phyloP scores from a whole-genome alignment of 2,888 invertebrate species.

The Hedya salicella region DNA sequence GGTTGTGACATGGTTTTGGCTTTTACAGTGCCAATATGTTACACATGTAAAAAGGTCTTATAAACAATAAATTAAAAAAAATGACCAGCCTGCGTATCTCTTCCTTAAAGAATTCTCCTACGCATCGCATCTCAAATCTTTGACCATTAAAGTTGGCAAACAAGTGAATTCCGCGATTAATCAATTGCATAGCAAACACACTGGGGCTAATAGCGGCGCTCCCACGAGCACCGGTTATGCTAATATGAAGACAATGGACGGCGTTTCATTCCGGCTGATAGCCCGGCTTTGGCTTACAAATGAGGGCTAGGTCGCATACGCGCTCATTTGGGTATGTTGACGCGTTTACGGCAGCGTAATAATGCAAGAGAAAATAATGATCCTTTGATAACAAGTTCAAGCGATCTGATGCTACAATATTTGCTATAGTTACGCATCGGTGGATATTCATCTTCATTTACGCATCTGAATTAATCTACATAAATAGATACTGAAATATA shows the following conservation, averaged over 20 bases:
- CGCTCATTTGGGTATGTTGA: constrained; percentile 13
- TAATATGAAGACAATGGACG: constrained; percentile 35
- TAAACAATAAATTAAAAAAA: too few relatives aligned
- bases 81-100: too few relatives aligned
- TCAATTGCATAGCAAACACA: constrained; percentile 41
- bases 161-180: constrained; percentile 34
- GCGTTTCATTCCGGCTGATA: constrained; percentile 30
- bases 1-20: too few relatives aligned
- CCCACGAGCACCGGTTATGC: constrained; percentile 42
- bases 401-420: background rate
- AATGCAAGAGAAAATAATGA: background rate
- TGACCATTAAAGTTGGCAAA: background rate
- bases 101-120: too few relatives aligned
- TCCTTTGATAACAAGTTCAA: background rate
- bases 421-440: too few relatives aligned
- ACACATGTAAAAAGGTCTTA: too few relatives aligned
- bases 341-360: constrained; percentile 11
- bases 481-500: too few relatives aligned
- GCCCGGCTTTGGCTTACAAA: constrained; percentile 21
- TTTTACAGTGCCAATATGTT: too few relatives aligned
- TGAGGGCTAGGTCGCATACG: constrained; percentile 40
- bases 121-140: background rate
- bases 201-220: constrained; percentile 22
- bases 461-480: too few relatives aligned
- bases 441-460: too few relatives aligned